A percentile compares a stretch with the other conserved stretches of the same genome.
phyloP scores from a whole-genome alignment of 2,888 invertebrate genomes.

The Gortyna flavago region DNA sequence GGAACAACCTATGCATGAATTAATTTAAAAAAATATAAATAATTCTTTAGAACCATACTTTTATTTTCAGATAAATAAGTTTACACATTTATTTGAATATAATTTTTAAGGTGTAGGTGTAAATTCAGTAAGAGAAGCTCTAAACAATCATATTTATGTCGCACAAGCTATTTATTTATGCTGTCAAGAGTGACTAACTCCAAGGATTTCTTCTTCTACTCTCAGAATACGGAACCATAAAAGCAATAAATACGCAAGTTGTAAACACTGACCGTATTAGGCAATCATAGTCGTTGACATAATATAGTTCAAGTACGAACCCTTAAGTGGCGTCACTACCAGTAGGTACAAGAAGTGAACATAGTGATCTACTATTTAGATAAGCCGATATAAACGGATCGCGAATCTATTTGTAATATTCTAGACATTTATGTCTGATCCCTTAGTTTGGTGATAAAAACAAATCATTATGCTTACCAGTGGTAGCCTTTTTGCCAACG shows the following conservation, averaged over 20 bases:
- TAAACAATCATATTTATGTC: neutral
- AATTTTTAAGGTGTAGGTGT: neutral
- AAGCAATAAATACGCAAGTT: constrained; percentile 36
- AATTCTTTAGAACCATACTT: too few relatives aligned
- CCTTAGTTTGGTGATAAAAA: constrained; percentile 18
- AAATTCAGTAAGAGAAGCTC: neutral
- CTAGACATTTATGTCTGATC: constrained; percentile 9
- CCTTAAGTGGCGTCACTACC: constrained; percentile 18
- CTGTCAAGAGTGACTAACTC: neutral
- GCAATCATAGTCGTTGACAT: constrained; percentile 39
- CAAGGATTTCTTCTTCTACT: neutral
- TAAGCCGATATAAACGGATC: constrained; percentile 35
- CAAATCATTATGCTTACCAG: neutral
- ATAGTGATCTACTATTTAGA: constrained; percentile 49
- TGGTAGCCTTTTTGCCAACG: neutral
- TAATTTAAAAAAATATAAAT: too few relatives aligned
- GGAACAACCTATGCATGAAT: too few relatives aligned
- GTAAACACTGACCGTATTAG: constrained; percentile 41
- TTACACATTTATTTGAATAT: too few relatives aligned
- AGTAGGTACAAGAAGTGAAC: constrained; percentile 19
- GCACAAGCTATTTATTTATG: too few relatives aligned
- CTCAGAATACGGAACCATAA: constrained; percentile 15
- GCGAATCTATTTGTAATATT: constrained; percentile 17
- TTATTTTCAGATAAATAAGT: too few relatives aligned
- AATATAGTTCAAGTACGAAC: constrained; percentile 18